A percentile compares a stretch with the other conserved stretches of the same genome.
Conservation (phyloP, 2,797 vertebrate genomes). For the Platyrinchus mystaceus region DNA sequence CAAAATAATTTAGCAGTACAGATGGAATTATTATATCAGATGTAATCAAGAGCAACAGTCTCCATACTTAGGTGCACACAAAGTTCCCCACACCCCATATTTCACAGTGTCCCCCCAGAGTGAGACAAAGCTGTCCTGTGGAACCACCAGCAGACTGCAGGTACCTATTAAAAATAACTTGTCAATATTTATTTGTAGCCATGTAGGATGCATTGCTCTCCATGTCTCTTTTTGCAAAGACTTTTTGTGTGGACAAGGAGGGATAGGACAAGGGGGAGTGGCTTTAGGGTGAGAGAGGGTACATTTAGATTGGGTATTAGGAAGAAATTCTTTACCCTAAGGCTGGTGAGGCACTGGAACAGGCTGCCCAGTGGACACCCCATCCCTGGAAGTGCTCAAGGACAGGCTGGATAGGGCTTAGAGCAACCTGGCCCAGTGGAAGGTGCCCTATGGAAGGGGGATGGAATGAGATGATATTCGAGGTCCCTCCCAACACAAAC, state of each 20-base stretch:
- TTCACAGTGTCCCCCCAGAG: neutral
- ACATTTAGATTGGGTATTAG: neutral
- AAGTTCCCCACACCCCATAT: accelerated
- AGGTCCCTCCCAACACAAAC: neutral
- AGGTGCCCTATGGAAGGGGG: neutral
- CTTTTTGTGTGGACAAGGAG: neutral
- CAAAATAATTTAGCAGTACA: neutral
- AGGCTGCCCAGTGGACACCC: neutral
- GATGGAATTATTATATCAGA: neutral
- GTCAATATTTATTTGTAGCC: neutral
- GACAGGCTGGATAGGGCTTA: neutral
- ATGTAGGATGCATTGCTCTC: neutral
- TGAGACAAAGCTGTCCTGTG: neutral
- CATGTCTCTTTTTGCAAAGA: neutral
- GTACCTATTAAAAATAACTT: neutral
- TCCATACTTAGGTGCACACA: accelerated
- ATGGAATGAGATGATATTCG: neutral
- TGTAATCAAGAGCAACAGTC: neutral
- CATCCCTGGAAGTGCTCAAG: neutral
- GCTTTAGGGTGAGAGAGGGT: neutral
- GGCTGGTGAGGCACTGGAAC: neutral
- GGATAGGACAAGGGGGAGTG: neutral
- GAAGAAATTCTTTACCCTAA: neutral
- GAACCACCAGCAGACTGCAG: neutral
- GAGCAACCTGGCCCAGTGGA: neutral